Conservation (phyloP, 1,140 invertebrate genomes). For the Drosophila asahinai region DNA sequence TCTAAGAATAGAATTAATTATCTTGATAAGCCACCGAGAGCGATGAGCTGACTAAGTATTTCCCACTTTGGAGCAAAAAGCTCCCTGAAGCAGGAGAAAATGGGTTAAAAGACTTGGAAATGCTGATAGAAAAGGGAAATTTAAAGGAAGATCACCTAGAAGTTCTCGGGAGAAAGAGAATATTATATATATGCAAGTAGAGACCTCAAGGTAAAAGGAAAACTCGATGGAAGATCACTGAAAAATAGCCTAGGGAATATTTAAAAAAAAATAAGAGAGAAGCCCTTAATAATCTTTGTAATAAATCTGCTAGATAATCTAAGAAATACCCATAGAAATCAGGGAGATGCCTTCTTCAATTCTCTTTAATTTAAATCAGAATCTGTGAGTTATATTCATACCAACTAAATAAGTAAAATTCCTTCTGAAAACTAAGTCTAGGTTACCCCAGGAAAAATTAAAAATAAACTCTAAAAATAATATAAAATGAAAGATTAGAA, state of each 20-base stretch:
- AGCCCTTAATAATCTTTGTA: too few species aligned
- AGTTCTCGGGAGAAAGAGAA: too few species aligned
- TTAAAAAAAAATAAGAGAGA: too few species aligned
- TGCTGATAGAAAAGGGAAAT: not conserved
- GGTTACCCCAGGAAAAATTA: not conserved
- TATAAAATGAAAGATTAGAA: too few species aligned
- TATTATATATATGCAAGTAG: too few species aligned
- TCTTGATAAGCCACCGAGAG: slow-evolving; percentile 28
- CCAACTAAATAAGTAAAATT: not conserved
- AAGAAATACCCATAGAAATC: not conserved
- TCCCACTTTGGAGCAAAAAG: not conserved
- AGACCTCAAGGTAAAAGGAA: not conserved
- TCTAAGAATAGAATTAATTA: slow-evolving; percentile 49
- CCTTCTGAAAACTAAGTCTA: not conserved
- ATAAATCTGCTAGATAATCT: too few species aligned
- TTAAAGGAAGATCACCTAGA: not conserved
- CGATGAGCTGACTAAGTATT: not conserved
- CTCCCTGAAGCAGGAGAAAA: not conserved
- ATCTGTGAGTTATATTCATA: not conserved
- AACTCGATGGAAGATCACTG: not conserved
- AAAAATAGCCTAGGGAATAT: too few species aligned
- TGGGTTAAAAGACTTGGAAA: not conserved
- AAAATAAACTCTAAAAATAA: not conserved
- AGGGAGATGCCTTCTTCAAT: not conserved
- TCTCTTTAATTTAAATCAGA: not conserved